Conservation (phyloP, 2,888 invertebrate species). For the Asteroscopus sphinx region DNA sequence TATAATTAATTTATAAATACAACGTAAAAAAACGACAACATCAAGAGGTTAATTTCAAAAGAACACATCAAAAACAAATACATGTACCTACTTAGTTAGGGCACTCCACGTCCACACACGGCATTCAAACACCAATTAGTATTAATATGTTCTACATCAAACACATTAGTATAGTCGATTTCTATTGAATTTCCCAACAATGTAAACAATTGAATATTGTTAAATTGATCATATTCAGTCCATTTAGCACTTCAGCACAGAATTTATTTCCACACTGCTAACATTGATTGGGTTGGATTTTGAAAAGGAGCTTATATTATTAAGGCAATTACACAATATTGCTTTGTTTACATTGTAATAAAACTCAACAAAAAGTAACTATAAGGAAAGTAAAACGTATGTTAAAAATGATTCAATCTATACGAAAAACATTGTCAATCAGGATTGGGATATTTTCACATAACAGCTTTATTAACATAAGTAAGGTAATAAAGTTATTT, state of each 20-base stretch:
- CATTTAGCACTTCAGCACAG: too few relatives aligned
- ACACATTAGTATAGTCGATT: constrained; percentile 1
- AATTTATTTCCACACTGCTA: too few relatives aligned
- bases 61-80: constrained; percentile 42
- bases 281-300: too few relatives aligned
- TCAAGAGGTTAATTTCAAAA: constrained; percentile 42
- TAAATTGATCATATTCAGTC: constrained; percentile 1
- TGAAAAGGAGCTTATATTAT: too few relatives aligned
- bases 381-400: constrained; percentile 24
- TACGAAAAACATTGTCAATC: constrained; percentile 35
- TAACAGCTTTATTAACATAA: constrained; percentile 54
- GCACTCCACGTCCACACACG: constrained; percentile 38
- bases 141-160: constrained; percentile 49
- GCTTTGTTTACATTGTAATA: constrained; percentile 33
- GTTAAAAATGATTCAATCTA: constrained; percentile 20
- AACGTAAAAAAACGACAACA: constrained; percentile 27
- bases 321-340: constrained; percentile 1
- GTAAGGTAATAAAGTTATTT: constrained; percentile 54
- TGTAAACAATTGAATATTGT: constrained; percentile 14
- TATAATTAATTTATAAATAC: background rate
- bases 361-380: constrained; percentile 41
- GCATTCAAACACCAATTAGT: constrained; percentile 65
- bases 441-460: constrained; percentile 21
- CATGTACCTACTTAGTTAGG: constrained; percentile 32
- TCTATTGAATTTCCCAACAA: constrained; percentile 1